A percentile compares a stretch with the other conserved stretches of the same genome.
These are phyloP conservation scores for Ceratotherium simum DNA, from an alignment of 2,113 vertebrate genomes.

Conservation along the genomic window DNA sequence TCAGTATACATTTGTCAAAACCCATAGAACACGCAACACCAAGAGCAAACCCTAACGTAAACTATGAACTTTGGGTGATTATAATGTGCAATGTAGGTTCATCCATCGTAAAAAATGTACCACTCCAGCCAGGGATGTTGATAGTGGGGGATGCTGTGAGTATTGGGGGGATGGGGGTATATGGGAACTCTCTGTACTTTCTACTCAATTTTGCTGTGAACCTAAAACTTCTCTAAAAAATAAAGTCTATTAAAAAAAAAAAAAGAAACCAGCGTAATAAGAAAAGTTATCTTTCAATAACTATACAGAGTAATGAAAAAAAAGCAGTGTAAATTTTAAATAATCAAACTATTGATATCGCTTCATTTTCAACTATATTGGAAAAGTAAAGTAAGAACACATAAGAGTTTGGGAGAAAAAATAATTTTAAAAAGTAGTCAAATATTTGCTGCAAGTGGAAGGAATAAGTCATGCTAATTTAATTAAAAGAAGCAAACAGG, in stretches of 20 bases:
- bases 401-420: not conserved
- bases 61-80: not conserved
- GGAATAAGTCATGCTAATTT: not conserved
- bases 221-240: not conserved
- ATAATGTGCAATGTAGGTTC: not conserved
- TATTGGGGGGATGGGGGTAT: not conserved
- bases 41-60: not conserved
- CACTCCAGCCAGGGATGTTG: no score
- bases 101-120: not conserved
- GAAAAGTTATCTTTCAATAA: not conserved
- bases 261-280: not conserved
- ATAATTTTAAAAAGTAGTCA: not conserved
- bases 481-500: slow-evolving; percentile 35
- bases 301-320: not conserved
- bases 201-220: not conserved
- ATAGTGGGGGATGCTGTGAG: fast-evolving
- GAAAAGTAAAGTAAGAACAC: not conserved
- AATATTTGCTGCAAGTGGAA: not conserved
- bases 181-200: not conserved
- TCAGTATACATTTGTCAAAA: not conserved
- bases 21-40: not conserved
- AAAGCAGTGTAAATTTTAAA: not conserved
- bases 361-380: slow-evolving; percentile 29
- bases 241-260: not conserved
- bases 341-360: not conserved